These are phyloP conservation scores for Brachyhypopomus occidentalis DNA, from an alignment of 2,113 vertebrate species.

Conservation along the genomic window DNA sequence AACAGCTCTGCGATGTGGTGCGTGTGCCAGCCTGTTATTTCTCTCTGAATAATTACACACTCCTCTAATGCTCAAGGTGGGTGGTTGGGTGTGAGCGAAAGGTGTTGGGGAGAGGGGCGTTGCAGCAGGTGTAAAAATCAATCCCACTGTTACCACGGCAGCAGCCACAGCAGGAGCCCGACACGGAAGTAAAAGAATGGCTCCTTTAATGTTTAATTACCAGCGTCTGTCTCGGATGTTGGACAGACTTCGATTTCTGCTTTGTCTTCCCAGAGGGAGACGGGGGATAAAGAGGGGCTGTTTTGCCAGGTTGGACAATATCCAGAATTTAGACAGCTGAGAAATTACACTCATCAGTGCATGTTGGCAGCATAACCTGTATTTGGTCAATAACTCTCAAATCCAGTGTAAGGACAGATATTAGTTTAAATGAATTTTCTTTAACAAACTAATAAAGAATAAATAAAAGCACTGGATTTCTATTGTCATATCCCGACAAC, in stretches of 20 bases:
- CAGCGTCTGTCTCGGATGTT: constrained; percentile 58
- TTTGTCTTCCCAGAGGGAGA: constrained; percentile 58
- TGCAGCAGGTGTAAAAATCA: constrained; percentile 71
- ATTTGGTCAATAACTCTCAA: neutral
- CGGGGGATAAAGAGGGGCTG: constrained; percentile 62
- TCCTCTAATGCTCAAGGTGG: constrained; percentile 36
- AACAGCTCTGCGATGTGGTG: constrained; percentile 63
- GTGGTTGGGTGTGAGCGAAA: constrained; percentile 46
- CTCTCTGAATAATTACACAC: constrained; percentile 70
- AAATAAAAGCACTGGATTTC: neutral
- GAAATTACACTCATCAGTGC: constrained; percentile 38
- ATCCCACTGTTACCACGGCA: constrained; percentile 62
- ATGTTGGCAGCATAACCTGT: constrained; percentile 9
- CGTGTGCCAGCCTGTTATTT: constrained; percentile 66
- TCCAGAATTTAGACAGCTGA: constrained; percentile 50
- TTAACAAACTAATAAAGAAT: neutral
- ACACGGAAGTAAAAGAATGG: constrained; percentile 63
- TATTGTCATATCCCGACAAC: too few species aligned
- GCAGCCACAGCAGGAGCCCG: constrained; percentile 43
- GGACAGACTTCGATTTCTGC: constrained; percentile 69
- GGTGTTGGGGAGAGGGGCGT: constrained; percentile 54
- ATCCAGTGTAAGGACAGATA: neutral
- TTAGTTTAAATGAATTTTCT: neutral
- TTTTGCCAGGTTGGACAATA: constrained; percentile 50
- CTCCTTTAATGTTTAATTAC: constrained; percentile 74